phyloP scores from a whole-genome alignment of 1,140 invertebrate species.

The Bilobella aurantiaca region DNA sequence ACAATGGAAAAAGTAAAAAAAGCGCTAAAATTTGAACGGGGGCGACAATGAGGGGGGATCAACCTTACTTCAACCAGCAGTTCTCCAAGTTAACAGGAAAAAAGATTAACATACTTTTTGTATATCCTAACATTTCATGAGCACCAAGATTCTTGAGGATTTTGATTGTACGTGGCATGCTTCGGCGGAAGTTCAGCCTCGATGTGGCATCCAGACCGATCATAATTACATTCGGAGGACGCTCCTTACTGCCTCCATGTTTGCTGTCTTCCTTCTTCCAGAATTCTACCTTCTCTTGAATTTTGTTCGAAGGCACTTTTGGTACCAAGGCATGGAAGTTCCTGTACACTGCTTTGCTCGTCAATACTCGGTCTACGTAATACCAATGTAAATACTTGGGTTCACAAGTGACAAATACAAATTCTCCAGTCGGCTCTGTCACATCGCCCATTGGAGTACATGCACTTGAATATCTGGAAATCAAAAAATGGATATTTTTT shows the following conservation, averaged over 20 bases:
- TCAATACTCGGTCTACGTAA: neutral
- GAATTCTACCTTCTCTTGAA: conserved; percentile 1
- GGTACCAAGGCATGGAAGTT: conserved; percentile 15
- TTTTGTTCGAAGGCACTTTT: neutral
- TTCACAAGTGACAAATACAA: conserved; percentile 7
- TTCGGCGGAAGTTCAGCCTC: conserved; percentile 67
- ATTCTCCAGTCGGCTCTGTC: neutral
- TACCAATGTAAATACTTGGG: neutral
- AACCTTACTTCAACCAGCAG: no score
- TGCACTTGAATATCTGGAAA: neutral
- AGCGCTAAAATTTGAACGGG: no score
- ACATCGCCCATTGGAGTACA: neutral
- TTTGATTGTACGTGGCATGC: conserved; percentile 59
- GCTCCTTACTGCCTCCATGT: no score
- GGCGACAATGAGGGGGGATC: no score
- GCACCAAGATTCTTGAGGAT: conserved; percentile 44
- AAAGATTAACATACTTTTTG: conserved; percentile 25
- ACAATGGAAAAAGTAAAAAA: no score
- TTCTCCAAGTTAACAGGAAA: neutral
- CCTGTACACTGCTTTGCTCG: conserved; percentile 10
- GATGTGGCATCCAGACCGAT: conserved; percentile 81
- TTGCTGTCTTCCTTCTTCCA: neutral
- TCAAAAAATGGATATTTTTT: neutral
- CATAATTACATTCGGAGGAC: conserved; percentile 19
- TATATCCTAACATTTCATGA: conserved; percentile 29